A percentile compares a stretch with the other conserved stretches of the same genome.
Evolutionary conservation across 2,113 vertebrate species (phyloP).

Genomic region (Ramphastos sulfuratus): DNA sequence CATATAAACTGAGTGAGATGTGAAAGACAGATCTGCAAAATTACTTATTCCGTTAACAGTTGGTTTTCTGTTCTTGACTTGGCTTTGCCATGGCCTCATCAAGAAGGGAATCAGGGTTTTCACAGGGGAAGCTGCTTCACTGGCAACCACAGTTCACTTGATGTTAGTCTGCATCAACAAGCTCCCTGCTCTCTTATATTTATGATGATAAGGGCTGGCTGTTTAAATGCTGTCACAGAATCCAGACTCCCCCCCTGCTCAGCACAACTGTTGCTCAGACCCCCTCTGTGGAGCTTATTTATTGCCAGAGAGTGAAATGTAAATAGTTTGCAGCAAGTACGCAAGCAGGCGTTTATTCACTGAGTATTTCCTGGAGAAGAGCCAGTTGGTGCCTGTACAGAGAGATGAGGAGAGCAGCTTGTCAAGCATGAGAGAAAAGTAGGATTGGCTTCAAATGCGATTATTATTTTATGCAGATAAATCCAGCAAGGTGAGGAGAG

Average conservation of each 20-base stretch:
- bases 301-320: constrained; percentile 39
- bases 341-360: not conserved
- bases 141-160: constrained; percentile 17
- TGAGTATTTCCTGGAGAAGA: not conserved
- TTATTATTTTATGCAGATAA: not conserved
- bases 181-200: not conserved
- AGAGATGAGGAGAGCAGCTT: not conserved
- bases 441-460: not conserved
- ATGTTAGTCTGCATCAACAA: constrained; percentile 33
- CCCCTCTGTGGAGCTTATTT: constrained; percentile 17
- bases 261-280: constrained; percentile 58
- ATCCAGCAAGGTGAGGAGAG: constrained; percentile 2
- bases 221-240: not conserved
- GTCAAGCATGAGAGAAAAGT: not conserved
- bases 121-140: constrained; percentile 19
- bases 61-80: constrained; percentile 53
- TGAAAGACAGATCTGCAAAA: constrained; percentile 61
- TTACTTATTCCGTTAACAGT: constrained; percentile 52
- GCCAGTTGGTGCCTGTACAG: not conserved
- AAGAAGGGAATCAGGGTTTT: constrained; percentile 21
- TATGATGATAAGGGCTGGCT: constrained; percentile 25
- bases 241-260: not conserved
- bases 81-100: not conserved
- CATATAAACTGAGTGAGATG: constrained; percentile 68
- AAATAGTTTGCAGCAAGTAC: constrained; percentile 45